Conservation (phyloP, 2,888 invertebrate species). For the Cerastis leucographa region DNA sequence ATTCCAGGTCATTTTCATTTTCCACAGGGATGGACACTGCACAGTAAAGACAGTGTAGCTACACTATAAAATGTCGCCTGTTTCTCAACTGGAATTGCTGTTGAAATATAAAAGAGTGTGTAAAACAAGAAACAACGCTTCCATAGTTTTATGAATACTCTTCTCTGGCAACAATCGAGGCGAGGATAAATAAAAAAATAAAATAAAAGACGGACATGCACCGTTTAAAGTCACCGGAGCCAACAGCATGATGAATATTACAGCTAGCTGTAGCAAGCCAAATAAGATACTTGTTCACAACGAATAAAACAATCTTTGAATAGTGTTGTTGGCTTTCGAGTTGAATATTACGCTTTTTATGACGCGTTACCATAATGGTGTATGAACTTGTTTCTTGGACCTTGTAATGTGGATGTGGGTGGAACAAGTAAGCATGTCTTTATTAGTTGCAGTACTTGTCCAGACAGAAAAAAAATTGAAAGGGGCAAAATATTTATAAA, state of each 20-base stretch:
- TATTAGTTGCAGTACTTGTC: conserved; percentile 30
- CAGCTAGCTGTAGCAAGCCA: conserved; percentile 81
- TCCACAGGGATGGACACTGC: conserved; percentile 59
- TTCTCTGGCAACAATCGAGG: conserved; percentile 86
- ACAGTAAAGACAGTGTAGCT: conserved; percentile 68
- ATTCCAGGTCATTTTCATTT: conserved; percentile 69
- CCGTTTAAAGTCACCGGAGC: conserved; percentile 86
- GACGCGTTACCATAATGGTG: conserved; percentile 69
- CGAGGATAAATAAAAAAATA: conserved; percentile 82
- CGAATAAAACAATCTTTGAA: conserved; percentile 75
- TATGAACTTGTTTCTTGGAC: conserved; percentile 58
- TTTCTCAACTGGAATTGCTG: conserved; percentile 78
- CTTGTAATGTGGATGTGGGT: conserved; percentile 46
- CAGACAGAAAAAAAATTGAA: not conserved
- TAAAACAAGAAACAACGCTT: conserved; percentile 82
- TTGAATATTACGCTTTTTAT: conserved; percentile 73
- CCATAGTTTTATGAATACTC: conserved; percentile 86
- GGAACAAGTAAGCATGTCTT: conserved; percentile 12
- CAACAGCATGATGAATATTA: conserved; percentile 87
- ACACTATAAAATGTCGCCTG: conserved; percentile 73
- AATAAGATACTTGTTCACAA: conserved; percentile 75
- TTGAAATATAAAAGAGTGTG: conserved; percentile 85
- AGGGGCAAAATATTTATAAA: not conserved
- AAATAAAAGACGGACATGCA: conserved; percentile 81
- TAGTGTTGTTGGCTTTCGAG: conserved; percentile 73